Base-by-base conservation (phyloP, 2,797 vertebrate species). In the Epinephelus coioides region DNA sequence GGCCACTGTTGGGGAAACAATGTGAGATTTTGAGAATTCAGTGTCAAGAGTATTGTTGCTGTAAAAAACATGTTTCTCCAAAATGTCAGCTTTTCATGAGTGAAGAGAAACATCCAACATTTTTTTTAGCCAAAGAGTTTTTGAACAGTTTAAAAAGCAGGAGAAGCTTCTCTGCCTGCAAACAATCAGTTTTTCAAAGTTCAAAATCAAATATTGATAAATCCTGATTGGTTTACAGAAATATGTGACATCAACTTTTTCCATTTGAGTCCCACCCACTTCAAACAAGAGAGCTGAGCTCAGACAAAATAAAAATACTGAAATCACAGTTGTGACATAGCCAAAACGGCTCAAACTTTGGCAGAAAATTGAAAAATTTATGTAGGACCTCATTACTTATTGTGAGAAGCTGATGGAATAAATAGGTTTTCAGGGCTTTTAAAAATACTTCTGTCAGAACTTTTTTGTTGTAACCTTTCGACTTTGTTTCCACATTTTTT, bases 181-280 rank as follows among this genome's bases (percentile, higher is more conserved):
- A 46, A 6, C 34, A 34, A 55, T 23, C 8, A 3, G 23, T 4
- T 62, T 46, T 25, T 44, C 3, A 63, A 11, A 0, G 25, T 23
- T 27, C 5, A 4, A 49, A 47, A 30, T 49, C 17, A 51, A 38
- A n/a, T 40, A 23, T 25, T 21, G 40, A 8, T 57, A 25, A 51
- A 44, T 63, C 57, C 51, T 80, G 59, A 44, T 56, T 43, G 46
- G 61, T 64, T 66, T 66, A 18, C 9, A 57, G 51, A 21, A 56
- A 50, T 27, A 34, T 21, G 21, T 66, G 49, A 61, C 27, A 55
- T 71, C 57, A 43, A 13, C 47, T 3, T 51, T 64, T 63, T 70
- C 40, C 25, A 34, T 3, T 11, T 25, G 34, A 60, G 18, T 17
- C n/a, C 57, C 57, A 34, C 34, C 56, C 50, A 59, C 43, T 62